Evolutionary conservation across 2,797 vertebrate genomes (phyloP), one percentile per base, ranked within the genome.

Genomic region (Platalea minor): DNA sequence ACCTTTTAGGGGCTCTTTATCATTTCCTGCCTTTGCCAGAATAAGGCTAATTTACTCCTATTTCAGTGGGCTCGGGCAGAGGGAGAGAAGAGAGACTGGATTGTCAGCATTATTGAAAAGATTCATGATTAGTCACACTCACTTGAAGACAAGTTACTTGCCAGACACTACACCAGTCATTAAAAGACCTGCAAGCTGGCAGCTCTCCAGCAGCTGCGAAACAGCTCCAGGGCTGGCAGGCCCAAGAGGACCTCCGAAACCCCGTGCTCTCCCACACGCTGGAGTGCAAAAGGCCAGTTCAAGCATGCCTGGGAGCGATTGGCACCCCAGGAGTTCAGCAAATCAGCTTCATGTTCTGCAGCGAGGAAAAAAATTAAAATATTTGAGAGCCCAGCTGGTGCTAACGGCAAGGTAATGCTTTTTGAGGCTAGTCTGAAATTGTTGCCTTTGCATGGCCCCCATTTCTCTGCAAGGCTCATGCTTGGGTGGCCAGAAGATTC

Each of bases 51-150:
- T 98, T 98, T 98, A 94, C 92, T 97, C 88, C 92, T 96, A 95
- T 97, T 97, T 97, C 97, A 96, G 91, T 23, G 1, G n/a, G 78
- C 94, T 96, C 21, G 53, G 83, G 95, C 95, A 96, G 48, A 96
- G 96, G 94, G 91, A 92, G 86, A 95, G 91, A 81, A 93, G 89
- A 95, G 95, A 95, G 96, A 94, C 88, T 85, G 96, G 95, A 93
- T 93, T 54, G 94, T 97, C 97, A 96, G 97, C 93, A 6, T 98
- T 97, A 98, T 98, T 98, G 97, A 97, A 97, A 97, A 97, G 97
- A 96, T 93, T 95, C 97, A 94, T 93, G 97, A 97, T 98, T 97
- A 98, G 98, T 98, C 98, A 98, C 98, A 97, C 94, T 97, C 96
- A 77, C 97, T 98, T 89, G 25, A 96, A 97, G 97, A 90, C 96